Percentiles rank a stretch among this genome's conserved stretches.
Conservation (phyloP, 2,113 vertebrate species). For the Ptyas mucosa region DNA sequence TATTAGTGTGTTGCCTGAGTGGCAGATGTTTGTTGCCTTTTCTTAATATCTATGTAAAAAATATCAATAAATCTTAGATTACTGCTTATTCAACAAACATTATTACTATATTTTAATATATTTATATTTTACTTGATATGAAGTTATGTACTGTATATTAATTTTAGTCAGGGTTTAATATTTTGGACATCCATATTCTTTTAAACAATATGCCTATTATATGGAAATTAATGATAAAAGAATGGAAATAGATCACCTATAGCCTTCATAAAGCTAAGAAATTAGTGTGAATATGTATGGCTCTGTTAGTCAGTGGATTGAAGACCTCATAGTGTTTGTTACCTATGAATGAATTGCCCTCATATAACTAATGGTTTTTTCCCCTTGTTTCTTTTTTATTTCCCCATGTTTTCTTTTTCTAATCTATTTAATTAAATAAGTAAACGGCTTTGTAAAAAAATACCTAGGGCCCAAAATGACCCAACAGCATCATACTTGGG, state of each 20-base stretch:
- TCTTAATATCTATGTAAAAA: background rate
- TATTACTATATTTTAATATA: background rate
- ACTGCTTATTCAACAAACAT: background rate
- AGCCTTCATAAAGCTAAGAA: background rate
- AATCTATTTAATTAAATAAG: background rate
- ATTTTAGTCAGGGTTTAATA: background rate
- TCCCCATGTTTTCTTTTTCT: background rate
- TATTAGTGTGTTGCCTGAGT: background rate
- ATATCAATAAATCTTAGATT: background rate
- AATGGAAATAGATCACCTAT: background rate
- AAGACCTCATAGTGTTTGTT: background rate
- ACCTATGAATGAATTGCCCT: background rate
- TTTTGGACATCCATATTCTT: background rate
- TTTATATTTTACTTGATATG: background rate
- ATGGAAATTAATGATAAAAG: background rate
- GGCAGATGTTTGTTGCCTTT: background rate
- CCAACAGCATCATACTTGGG: background rate
- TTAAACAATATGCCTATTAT: background rate
- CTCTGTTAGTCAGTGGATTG: background rate
- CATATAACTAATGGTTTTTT: background rate
- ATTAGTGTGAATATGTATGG: background rate
- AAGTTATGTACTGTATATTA: background rate
- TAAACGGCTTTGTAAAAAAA: background rate
- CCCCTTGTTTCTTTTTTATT: background rate
- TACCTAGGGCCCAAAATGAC: background rate